These are phyloP conservation scores for Drosophila anomalata DNA, from an alignment of 2,888 invertebrate genomes.

Conservation along the genomic window DNA sequence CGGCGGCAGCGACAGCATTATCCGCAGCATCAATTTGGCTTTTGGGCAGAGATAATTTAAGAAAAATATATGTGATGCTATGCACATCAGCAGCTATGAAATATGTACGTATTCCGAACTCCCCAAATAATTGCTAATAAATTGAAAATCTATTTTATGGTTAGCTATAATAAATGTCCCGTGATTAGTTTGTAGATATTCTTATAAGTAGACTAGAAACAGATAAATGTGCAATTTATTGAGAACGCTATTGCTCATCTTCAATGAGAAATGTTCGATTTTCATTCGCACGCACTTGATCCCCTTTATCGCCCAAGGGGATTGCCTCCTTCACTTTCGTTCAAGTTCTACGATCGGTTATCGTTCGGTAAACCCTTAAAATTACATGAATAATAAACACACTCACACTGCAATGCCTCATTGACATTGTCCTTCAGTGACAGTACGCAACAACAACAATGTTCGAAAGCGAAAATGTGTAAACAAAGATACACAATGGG, in stretches of 20 bases:
- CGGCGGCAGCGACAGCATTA: constrained; percentile 33
- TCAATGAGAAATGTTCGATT: too few species aligned
- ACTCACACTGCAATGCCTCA: constrained; percentile 49
- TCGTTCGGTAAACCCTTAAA: constrained; percentile 48
- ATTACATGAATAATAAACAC: constrained; percentile 22
- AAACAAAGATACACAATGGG: constrained; percentile 60
- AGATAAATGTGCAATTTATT: too few species aligned
- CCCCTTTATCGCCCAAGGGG: not conserved
- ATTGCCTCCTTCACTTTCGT: constrained; percentile 16
- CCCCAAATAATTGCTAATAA: constrained; percentile 19
- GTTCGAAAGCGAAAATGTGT: constrained; percentile 56
- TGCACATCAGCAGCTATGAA: constrained; percentile 84
- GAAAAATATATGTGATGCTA: constrained; percentile 82
- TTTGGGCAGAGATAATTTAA: constrained; percentile 79
- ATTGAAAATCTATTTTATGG: constrained; percentile 18
- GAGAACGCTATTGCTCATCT: too few species aligned
- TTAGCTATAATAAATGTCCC: constrained; percentile 14
- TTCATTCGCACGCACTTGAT: not conserved
- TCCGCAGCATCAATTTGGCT: constrained; percentile 64
- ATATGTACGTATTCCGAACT: constrained; percentile 80
- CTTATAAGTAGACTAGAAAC: too few species aligned
- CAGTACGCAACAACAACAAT: constrained; percentile 24
- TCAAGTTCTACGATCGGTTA: constrained; percentile 64
- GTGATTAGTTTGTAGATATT: constrained; percentile 14
- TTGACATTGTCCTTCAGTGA: constrained; percentile 75